Evolutionary conservation across 1,140 invertebrate genomes (phyloP).

Genomic region (Zaprionus nigranus): DNA sequence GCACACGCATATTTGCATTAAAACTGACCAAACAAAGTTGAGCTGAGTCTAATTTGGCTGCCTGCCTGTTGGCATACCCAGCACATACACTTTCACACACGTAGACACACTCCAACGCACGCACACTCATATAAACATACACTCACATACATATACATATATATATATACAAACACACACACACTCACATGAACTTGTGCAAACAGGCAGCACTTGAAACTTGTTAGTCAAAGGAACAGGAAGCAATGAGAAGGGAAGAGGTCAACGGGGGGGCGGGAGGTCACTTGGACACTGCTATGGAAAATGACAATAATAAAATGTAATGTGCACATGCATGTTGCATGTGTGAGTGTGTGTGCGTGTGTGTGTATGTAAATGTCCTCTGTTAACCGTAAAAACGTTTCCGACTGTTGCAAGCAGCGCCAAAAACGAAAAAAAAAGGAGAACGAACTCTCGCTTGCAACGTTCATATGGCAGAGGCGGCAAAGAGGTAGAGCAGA

Average conservation of each 20-base stretch:
- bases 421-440: constrained; percentile 15
- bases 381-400: constrained; percentile 79
- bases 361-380: constrained; percentile 68
- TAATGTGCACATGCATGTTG: constrained; percentile 73
- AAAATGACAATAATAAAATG: constrained; percentile 84
- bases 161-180: constrained; percentile 9
- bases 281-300: constrained; percentile 60
- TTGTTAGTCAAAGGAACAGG: constrained; percentile 49
- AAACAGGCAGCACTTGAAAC: constrained; percentile 71
- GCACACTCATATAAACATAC: constrained; percentile 19
- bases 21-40: constrained; percentile 81
- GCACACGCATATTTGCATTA: constrained; percentile 64
- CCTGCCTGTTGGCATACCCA: constrained; percentile 53
- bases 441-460: constrained; percentile 17
- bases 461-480: constrained; percentile 55
- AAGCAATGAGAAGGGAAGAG: not conserved
- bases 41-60: constrained; percentile 75
- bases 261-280: not conserved
- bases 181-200: constrained; percentile 54
- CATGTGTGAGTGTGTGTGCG: constrained; percentile 16
- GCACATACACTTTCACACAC: constrained; percentile 36
- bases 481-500: constrained; percentile 29
- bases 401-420: constrained; percentile 64
- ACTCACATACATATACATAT: constrained; percentile 17
- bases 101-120: constrained; percentile 36